Base-by-base conservation (phyloP, 2,113 vertebrate genomes). In the Lampris incognitus region DNA sequence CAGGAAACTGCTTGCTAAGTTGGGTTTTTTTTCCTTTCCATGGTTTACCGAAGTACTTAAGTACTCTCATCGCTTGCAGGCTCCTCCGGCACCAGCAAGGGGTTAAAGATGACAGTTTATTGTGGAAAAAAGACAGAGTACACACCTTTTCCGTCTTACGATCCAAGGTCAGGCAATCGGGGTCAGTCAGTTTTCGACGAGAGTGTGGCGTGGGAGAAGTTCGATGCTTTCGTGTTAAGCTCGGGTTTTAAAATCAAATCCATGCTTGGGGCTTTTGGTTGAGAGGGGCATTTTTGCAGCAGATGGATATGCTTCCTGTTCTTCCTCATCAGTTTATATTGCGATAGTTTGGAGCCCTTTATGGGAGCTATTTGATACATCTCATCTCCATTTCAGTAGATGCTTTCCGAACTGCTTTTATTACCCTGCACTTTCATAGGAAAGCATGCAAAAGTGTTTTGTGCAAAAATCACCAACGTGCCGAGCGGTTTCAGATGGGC, bases 1-100 rank as follows among this genome's bases (percentile, higher is more conserved):
- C 89, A 91, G 91, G 91, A 92, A 91, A 71, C 82, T 76, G 85
- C 82, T 78, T 77, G 75, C 72, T 76, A 80, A 70, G 71, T 69
- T 78, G 39, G 71, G 66, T 52, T n/a, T 61, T 61, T 78, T 78
- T 87, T 78, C 85, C 81, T 88, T 83, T 91, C 81, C 67, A 77
- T 38, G 87, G 85, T 84, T 24, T 54, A 84, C 67, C 55, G 76
- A 87, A 85, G 79, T 68, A 71, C 80, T 71, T 81, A 9, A 52
- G 40, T 64, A 69, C n/a, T 74, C 9, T 79, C 5, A 39, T n/a
- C 74, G 41, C 76, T 9, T 69, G 61, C 55, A 37, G 24, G 66
- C 66, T 87, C 72, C 52, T 73, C 37, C 79, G 76, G 85, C 79
- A 65, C 37, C 51, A 75, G 50, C 63, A 57, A 58, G 36, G 40